Evolutionary conservation across 2,888 invertebrate species (phyloP).

Genomic region (Trimorus sp.): DNA sequence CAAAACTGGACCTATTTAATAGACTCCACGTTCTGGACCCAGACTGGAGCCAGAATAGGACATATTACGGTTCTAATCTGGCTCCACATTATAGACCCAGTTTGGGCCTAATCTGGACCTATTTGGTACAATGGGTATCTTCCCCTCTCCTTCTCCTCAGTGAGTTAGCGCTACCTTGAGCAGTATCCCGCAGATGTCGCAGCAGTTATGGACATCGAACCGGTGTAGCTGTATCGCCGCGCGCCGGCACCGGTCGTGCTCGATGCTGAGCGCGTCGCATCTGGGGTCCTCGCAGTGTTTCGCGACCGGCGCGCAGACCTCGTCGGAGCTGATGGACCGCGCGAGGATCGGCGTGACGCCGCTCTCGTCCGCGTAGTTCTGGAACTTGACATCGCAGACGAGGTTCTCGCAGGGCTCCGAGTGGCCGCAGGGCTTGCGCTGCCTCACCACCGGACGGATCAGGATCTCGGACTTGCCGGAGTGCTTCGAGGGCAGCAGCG

Average conservation of each 20-base stretch:
- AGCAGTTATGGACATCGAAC: constrained; percentile 69
- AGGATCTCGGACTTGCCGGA: constrained; percentile 77
- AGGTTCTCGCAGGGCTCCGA: constrained; percentile 77
- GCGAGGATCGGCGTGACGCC: constrained; percentile 75
- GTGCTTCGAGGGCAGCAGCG: constrained; percentile 76
- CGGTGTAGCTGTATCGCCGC: constrained; percentile 64
- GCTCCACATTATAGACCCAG: too few relatives aligned
- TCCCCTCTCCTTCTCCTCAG: too few relatives aligned
- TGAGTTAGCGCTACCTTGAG: too few relatives aligned
- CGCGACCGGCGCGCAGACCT: constrained; percentile 75
- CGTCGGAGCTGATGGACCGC: constrained; percentile 72
- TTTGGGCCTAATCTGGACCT: too few relatives aligned
- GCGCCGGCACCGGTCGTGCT: constrained; percentile 77
- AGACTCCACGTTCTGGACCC: too few relatives aligned
- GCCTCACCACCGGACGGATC: constrained; percentile 72
- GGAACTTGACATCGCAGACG: constrained; percentile 75
- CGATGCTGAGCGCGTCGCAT: constrained; percentile 77
- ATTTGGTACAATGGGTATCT: too few relatives aligned
- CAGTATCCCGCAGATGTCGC: constrained; percentile 76
- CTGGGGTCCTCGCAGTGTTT: constrained; percentile 74
- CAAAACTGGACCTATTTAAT: too few relatives aligned
- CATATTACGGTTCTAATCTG: too few relatives aligned
- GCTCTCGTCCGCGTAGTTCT: constrained; percentile 72
- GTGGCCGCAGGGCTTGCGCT: constrained; percentile 76
- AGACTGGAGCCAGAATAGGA: too few relatives aligned